Percentiles rank a stretch among this genome's conserved stretches.
These are phyloP conservation scores for Actinemys pallida DNA, from an alignment of 2,113 vertebrate species.

Conservation along the genomic window DNA sequence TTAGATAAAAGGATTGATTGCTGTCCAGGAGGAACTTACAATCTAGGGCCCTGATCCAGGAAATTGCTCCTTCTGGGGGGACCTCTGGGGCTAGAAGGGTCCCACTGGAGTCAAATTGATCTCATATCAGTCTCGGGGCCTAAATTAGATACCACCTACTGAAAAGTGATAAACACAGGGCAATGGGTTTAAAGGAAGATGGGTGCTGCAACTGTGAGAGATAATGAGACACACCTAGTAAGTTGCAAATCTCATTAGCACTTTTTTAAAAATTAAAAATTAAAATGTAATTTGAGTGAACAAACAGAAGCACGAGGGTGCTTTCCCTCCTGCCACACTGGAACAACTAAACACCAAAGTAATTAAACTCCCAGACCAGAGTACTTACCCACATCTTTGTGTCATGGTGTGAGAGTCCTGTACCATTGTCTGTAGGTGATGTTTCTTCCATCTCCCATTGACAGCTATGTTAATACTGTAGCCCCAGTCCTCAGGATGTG, in stretches of 20 bases:
- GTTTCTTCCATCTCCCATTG: neutral
- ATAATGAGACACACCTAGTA: neutral
- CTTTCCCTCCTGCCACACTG: neutral
- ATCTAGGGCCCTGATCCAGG: neutral
- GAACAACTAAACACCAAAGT: neutral
- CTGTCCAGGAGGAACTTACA: neutral
- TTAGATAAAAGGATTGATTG: neutral
- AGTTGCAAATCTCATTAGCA: neutral
- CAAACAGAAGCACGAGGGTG: neutral
- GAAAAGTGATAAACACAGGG: neutral
- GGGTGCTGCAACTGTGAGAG: neutral
- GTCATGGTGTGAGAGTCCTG: neutral
- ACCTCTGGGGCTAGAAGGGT: no score
- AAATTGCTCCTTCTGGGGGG: neutral
- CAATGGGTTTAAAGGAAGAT: neutral
- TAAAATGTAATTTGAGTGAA: neutral
- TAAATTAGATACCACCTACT: neutral
- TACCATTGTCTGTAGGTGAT: neutral
- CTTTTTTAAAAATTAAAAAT: neutral
- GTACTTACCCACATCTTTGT: neutral
- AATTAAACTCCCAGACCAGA: neutral
- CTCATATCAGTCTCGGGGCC: rapidly evolving
- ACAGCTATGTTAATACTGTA: neutral
- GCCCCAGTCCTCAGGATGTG: neutral
- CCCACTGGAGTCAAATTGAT: neutral